Evolutionary conservation across 2,888 invertebrate species (phyloP), one percentile per base, ranked within the genome.

Genomic region (Linhomoeus sp.): DNA sequence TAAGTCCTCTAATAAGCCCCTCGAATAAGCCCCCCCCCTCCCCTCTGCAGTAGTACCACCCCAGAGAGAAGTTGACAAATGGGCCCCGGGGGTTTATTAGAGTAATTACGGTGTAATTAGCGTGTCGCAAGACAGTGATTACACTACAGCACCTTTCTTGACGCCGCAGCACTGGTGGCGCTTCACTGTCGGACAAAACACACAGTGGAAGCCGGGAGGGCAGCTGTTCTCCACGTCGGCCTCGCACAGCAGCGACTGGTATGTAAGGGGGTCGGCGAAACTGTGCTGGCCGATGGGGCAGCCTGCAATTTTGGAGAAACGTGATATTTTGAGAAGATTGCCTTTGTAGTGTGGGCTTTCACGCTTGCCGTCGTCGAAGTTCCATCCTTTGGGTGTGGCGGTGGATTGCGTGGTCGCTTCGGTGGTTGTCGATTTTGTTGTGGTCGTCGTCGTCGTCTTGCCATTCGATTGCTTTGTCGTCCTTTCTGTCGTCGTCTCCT

Each of bases 181-280:
- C 5, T 5, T 37, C 12, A 17, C 17, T 17, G 37, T 19, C n/a
- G 17, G 37, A 5, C 9, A n/a, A 19, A 37, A n/a, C 37, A 43
- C 41, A 29, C 52, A 52, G 19, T n/a, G 15, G 41, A 52, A 52
- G 3, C 52, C 52, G 3, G 51, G 51, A 7, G 52, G 52, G 39
- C 52, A 52, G n/a, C 47, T 36, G 14, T 35, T 50, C n/a, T 22
- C 17, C 19, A 43, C 26, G 22, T 29, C 22, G 12, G 43, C n/a
- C 20, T 43, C 25, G 41, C 51, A 51, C 15, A 23, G 44, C n/a
- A 48, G 43, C 3, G 49, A 38, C 23, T 29, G 41, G 17, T 35
- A 22, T 9, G 35, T 39, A 5, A 49, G 5, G 9, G 46, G 51
- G 24, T 51, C 52, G n/a, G 43, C 15, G 40, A 52, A 51, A 15